Conservation (phyloP, 2,888 invertebrate genomes). For the Drosophila cyrtoloma region DNA sequence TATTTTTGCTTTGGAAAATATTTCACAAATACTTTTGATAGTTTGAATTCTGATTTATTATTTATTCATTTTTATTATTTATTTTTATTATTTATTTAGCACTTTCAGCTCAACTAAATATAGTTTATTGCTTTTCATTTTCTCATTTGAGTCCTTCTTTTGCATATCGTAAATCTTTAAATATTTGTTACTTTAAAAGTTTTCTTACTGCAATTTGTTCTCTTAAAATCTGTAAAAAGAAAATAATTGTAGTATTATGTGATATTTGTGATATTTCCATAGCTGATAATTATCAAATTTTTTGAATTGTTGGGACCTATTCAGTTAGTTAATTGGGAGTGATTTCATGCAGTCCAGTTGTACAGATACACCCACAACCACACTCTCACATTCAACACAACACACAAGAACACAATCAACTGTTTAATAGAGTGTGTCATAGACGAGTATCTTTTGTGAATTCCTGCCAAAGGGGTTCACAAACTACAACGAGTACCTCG, state of each 20-base stretch:
- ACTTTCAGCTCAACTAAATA: background rate
- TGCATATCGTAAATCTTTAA: background rate
- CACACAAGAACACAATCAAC: constrained; percentile 23
- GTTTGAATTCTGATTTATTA: background rate
- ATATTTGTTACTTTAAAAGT: too few species aligned
- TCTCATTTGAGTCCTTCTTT: background rate
- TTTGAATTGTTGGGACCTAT: background rate
- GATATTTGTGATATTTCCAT: background rate
- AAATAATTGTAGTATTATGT: background rate
- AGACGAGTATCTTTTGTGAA: constrained; percentile 22
- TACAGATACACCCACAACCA: constrained; percentile 31
- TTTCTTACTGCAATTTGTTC: too few species aligned
- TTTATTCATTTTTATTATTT: background rate
- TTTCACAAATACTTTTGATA: background rate
- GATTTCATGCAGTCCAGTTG: constrained; percentile 27
- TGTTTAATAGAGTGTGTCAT: constrained; percentile 15
- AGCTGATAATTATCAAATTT: background rate
- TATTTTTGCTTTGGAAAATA: background rate
- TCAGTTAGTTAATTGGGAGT: background rate
- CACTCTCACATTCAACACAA: constrained; percentile 4
- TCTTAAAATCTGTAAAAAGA: background rate
- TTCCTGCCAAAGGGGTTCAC: constrained; percentile 27
- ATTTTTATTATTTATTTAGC: background rate
- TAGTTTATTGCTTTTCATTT: background rate
- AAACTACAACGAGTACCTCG: background rate